Percentiles rank a stretch among this genome's conserved stretches.
Conservation (phyloP, 1,140 invertebrate species). For the Metaphire vulgaris region DNA sequence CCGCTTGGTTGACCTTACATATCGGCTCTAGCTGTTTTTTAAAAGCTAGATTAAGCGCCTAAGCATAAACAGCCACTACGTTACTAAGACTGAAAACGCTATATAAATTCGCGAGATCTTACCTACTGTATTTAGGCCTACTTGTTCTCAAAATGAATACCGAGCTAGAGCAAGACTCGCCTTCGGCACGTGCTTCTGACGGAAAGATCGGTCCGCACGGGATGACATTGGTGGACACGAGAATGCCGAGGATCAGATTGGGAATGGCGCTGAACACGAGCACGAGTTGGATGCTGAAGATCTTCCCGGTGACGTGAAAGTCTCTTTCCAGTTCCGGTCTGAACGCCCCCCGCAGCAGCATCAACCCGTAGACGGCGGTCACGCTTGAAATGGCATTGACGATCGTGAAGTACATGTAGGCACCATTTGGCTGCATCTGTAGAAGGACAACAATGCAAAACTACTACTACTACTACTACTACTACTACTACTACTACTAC, state of each 20-base stretch:
- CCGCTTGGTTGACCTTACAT: no score
- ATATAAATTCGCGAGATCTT: no score
- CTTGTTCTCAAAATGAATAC: no score
- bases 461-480: not conserved
- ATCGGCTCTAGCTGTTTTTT: no score
- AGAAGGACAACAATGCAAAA: not conserved
- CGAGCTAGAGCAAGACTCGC: no score
- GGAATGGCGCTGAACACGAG: conserved; percentile 14
- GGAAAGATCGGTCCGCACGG: conserved; percentile 1
- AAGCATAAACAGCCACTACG: no score
- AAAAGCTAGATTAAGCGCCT: no score
- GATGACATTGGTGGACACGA: not conserved
- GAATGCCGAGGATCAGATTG: conserved; percentile 13
- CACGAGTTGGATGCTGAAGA: conserved; percentile 18
- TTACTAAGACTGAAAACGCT: no score
- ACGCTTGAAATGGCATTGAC: conserved; percentile 14
- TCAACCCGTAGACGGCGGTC: conserved; percentile 16
- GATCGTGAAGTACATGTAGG: conserved; percentile 21
- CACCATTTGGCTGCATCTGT: conserved; percentile 12
- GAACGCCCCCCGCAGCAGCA: conserved; percentile 9
- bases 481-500: not conserved
- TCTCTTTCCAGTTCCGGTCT: conserved; percentile 18
- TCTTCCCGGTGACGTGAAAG: conserved; percentile 15
- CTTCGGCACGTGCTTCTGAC: not conserved
- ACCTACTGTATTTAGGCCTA: no score